Evolutionary conservation across 2,797 vertebrate genomes (phyloP), one percentile per base, ranked within the genome.

Genomic region (Gambelia wislizenii): DNA sequence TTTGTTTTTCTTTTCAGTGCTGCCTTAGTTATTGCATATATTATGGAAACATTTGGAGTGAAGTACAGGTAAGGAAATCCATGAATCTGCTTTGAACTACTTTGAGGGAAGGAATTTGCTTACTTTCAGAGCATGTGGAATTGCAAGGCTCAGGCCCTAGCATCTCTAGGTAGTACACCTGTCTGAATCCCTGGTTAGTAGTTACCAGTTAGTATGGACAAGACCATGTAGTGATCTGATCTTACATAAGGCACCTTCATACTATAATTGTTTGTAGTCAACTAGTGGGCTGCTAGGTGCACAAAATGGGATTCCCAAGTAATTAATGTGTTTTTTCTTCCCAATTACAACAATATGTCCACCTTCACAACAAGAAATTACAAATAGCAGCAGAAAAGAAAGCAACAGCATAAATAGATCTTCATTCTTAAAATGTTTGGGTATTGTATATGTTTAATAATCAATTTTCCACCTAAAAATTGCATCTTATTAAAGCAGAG

Each of bases 41-140:
- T 99, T 95, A 99, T 99, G 99, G 99, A 99, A 97, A 99, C 99
- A 44, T 99, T 99, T 97, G 99, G 99, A 91, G 98, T 99, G 96
- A 99, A 99, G 95, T 99, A 99, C 98, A 99, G 99, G 99, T 99
- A 95, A 96, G 96, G 87, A 47, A n/a, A 86, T 33, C 12, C 0
- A 0, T 54, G 56, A 85, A 83, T 56, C 52, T 87, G 81, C 42
- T 52, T 30, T 81, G 39, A 87, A 12, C 9, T 13, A 20, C 49
- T 33, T 59, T 36, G 67, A 52, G 47, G 47, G 10, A 39, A 27
- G 61, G 6, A 6, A 49, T 49, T 30, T 9, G 4, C 20, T 56
- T 8, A 79, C 33, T 79, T 79, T 2, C 16, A n/a, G 33, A 79
- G 77, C 33, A 8, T 20, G 13, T 49, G 14, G 12, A 33, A 77